Conservation (phyloP, 2,113 vertebrate genomes). For the Lampris megalopsis region DNA sequence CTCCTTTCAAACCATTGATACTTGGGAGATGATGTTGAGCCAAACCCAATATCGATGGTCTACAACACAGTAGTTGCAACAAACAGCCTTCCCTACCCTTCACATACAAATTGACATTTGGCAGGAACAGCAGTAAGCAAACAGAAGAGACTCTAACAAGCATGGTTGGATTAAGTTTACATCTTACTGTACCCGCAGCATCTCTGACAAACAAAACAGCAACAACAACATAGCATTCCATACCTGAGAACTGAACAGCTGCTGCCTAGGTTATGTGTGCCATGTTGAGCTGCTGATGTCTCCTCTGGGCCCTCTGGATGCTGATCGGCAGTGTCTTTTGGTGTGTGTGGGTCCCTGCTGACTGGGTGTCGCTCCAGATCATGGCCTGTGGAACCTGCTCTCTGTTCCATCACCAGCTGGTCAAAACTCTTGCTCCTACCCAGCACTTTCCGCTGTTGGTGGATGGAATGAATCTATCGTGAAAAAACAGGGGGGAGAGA, state of each 20-base stretch:
- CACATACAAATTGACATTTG: too few species aligned
- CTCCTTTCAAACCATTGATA: too few species aligned
- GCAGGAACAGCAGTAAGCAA: too few species aligned
- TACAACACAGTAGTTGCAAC: too few species aligned
- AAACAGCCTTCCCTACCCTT: too few species aligned
- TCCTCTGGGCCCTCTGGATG: constrained; percentile 54
- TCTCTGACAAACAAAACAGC: too few species aligned
- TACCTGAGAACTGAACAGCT: constrained; percentile 82
- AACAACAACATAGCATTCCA: neutral
- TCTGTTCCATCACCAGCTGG: constrained; percentile 83
- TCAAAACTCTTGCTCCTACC: constrained; percentile 84
- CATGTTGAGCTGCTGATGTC: constrained; percentile 56
- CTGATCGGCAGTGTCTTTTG: constrained; percentile 52
- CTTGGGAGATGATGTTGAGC: too few species aligned
- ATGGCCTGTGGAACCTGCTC: constrained; percentile 72
- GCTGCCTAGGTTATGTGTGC: constrained; percentile 66
- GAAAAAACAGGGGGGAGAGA: neutral
- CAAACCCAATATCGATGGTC: too few species aligned
- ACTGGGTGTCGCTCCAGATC: constrained; percentile 78
- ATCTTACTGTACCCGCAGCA: too few species aligned
- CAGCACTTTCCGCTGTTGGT: constrained; percentile 85
- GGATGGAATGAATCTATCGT: constrained; percentile 87
- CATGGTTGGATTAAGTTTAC: too few species aligned
- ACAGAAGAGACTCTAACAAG: too few species aligned
- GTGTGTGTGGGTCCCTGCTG: constrained; percentile 64